Evolutionary conservation across 2,888 invertebrate genomes (phyloP).

Genomic region (Philereme vetulata): DNA sequence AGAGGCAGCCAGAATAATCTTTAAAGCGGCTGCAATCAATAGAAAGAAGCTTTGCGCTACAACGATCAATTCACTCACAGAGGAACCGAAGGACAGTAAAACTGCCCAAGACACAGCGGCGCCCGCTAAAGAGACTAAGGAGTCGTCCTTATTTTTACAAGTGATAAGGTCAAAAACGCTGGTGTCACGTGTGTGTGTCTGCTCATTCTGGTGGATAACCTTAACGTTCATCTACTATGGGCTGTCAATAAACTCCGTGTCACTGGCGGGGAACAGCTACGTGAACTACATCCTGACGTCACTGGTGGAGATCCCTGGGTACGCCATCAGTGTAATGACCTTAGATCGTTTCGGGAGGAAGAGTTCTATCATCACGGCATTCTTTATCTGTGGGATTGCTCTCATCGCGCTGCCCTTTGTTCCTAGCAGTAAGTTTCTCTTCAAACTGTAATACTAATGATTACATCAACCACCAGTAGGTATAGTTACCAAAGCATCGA

Average conservation of each 20-base stretch:
- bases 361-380: slow-evolving; percentile 82
- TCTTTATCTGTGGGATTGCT: slow-evolving; percentile 82
- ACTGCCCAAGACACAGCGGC: slow-evolving; percentile 7
- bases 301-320: slow-evolving; percentile 86
- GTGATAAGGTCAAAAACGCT: slow-evolving; percentile 80
- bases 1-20: slow-evolving; percentile 78
- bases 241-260: slow-evolving; percentile 89
- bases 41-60: slow-evolving; percentile 67
- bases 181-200: slow-evolving; percentile 81
- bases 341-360: slow-evolving; percentile 85
- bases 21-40: slow-evolving; percentile 74
- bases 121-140: slow-evolving; percentile 18
- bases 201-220: slow-evolving; percentile 92
- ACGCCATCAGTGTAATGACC: slow-evolving; percentile 81
- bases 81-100: slow-evolving; percentile 37
- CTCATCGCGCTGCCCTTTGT: slow-evolving; percentile 84
- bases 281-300: slow-evolving; percentile 89
- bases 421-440: slow-evolving; percentile 70
- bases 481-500: no score
- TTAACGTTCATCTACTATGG: slow-evolving; percentile 92
- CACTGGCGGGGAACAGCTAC: slow-evolving; percentile 89
- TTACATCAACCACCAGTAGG: no score
- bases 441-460: no score
- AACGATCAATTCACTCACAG: slow-evolving; percentile 44
- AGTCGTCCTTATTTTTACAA: slow-evolving; percentile 54